Evolutionary conservation across 1,140 invertebrate species (phyloP), one percentile per base, ranked within the genome.

Genomic region (Leptonema lineaticorne): DNA sequence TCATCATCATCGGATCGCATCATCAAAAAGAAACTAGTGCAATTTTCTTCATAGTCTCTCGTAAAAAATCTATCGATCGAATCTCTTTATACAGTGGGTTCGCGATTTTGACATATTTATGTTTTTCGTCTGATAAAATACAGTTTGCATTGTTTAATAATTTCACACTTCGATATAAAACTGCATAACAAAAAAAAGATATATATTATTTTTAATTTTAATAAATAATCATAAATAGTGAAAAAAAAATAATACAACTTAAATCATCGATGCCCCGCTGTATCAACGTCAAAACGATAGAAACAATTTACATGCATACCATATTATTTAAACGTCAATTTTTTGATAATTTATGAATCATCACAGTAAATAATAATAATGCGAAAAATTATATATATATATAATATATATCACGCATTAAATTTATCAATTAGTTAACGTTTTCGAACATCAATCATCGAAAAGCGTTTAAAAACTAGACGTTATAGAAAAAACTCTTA

Each of bases 381-480:
- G n/a, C n/a, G n/a, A n/a, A n/a, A n/a, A n/a, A n/a, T n/a, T n/a
- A n/a, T n/a, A n/a, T n/a, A n/a, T n/a, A n/a, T n/a, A n/a, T n/a
- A n/a, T n/a, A n/a, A n/a, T n/a, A n/a, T n/a, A n/a, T n/a, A n/a
- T n/a, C 16, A 41, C 50, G 50, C 14, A 24, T 24, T 11, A 53
- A 53, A 53, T 53, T 53, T 53, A 53, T 53, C 50, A 53, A 53
- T 53, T 53, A 41, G 37, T 41, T n/a, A 26, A 53, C 50, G 22
- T 22, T 53, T 24, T 53, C 24, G 50, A 24, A 53, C 50, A 53
- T 53, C 22, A 26, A 53, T 53, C 50, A 53, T 53, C 24, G 20
- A 26, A 53, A 24, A 11, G 22, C 27, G 9, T 20, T 11, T 53
- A 26, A 11, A 11, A 26, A 11, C 20, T 9, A 41, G 37, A 41